These are phyloP conservation scores for Heliconius melpomene DNA, from an alignment of 1,140 invertebrate genomes.

Conservation along the genomic window DNA sequence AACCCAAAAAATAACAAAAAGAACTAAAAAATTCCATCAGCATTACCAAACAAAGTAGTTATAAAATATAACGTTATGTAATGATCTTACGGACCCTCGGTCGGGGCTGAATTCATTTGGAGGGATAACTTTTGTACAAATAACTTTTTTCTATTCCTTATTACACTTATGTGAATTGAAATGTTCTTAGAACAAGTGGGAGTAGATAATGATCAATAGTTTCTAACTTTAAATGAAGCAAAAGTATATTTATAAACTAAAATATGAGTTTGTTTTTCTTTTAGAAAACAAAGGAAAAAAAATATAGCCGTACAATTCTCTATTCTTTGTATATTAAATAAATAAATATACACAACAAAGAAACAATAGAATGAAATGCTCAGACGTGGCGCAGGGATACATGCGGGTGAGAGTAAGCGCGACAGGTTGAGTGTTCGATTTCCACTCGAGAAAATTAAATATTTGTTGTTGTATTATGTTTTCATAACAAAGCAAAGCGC, in stretches of 20 bases:
- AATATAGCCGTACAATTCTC: too few species aligned
- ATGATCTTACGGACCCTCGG: background rate
- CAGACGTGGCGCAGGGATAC: too few species aligned
- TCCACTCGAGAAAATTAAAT: too few species aligned
- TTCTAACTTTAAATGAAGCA: background rate
- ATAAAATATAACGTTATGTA: conserved; percentile 16
- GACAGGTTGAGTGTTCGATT: too few species aligned
- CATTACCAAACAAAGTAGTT: conserved; percentile 7
- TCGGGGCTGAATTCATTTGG: conserved; percentile 2
- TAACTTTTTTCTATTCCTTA: conserved; percentile 1
- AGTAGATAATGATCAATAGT: background rate
- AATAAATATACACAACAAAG: too few species aligned
- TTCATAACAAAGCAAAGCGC: too few species aligned
- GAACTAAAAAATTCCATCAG: conserved; percentile 4
- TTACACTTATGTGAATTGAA: background rate
- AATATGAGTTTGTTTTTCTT: background rate
- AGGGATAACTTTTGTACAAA: conserved; percentile 10
- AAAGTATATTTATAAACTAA: background rate
- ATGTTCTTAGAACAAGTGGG: background rate
- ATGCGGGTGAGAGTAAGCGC: too few species aligned
- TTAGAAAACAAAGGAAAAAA: background rate
- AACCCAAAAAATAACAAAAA: background rate
- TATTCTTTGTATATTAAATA: too few species aligned
- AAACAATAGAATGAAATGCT: too few species aligned
- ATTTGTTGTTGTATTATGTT: too few species aligned